Base-by-base conservation (phyloP, 23 tunicate species). In the Styela plicata region DNA sequence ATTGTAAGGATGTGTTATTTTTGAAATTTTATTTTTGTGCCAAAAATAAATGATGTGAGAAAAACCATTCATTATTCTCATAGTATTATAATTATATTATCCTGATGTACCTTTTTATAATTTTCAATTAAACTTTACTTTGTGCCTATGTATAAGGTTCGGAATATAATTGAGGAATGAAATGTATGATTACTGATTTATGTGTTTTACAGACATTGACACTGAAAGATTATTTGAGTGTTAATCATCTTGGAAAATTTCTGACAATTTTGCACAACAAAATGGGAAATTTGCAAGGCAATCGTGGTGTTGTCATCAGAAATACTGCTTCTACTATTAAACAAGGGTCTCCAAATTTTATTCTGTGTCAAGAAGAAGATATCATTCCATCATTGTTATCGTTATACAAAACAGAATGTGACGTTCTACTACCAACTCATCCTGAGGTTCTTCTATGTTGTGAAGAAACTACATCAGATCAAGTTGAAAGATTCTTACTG, bases 401-500 rank as follows among this genome's bases (percentile, higher is more conserved):
- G 17, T 29, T 88, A 2, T 88, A 83, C 74, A 77, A 69, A 83
- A 68, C 22, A 1, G 74, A 70, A 3, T 65, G 83, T 28, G 79
- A 88, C 36, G 79, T 73, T 16, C 7, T 5, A 13, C 64, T 88
- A 21, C 92, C 92, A 19, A 63, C 92, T 24, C 22, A 61, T 19
- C 77, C 92, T n/a, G 92, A 88, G 70, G 92, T 88, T 2, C 65
- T 83, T 17, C 63, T 88, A 2, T 88, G 92, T 74, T 73, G 83
- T 26, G 79, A 83, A 35, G 23, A 31, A 24, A 88, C 92, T 2
- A 29, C 92, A 3, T n/a, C 37, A 74, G 86, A 88, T 33, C 87
- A 88, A 74, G 80, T 83, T 57, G 86, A 83, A 20, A n/a, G 79
- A 44, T 71, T 86, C 22, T 34, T 86, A 22, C 69, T 79, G 2